Base-by-base conservation (phyloP, 1,140 invertebrate species). In the Fopius arisanus region DNA sequence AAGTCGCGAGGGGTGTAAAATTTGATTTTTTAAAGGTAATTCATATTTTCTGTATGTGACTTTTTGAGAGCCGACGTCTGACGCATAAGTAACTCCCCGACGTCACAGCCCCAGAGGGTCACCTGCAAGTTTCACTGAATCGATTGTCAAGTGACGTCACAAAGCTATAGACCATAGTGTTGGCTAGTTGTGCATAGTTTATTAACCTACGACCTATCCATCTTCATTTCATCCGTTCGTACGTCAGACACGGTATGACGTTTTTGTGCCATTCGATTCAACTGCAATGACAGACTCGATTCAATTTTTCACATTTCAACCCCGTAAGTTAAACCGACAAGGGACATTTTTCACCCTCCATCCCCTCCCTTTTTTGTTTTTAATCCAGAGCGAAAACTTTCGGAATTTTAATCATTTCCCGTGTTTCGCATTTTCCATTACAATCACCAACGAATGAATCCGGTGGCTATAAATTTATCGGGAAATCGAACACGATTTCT, bases 121-220 rank as follows among this genome's bases (percentile, higher is more conserved):
- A 28, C 59, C 76, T 82, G 81, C 77, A 82, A 82, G 78, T 84
- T 83, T 82, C 74, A 83, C 78, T 75, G 72, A 73, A 78, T 84
- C 81, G 80, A 84, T 83, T 79, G 75, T 73, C 48, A 75, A 73
- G 78, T 84, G 82, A 84, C 81, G 83, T 83, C 79, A 83, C 80
- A 74, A 73, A 68, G 73, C 31, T 80, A 80, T 81, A 72, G 62
- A 5, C n/a, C 19, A 10, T 23, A 14, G 12, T 28, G 26, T 14
- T 65, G 62, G 29, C 62, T 65, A 65, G 62, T 65, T 48, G 9
- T 12, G 29, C 14, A 65, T 65, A 31, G 62, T 65, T 65, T 65
- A 65, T 65, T 65, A 65, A 65, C 62, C 62, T n/a, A 21, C 54
- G 23, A 65, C 28, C 62, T 65, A 65, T 65, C 62, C 62, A 31